Evolutionary conservation across 2,797 vertebrate species (phyloP).

Genomic region (Typhlichthys eigenmanni): DNA sequence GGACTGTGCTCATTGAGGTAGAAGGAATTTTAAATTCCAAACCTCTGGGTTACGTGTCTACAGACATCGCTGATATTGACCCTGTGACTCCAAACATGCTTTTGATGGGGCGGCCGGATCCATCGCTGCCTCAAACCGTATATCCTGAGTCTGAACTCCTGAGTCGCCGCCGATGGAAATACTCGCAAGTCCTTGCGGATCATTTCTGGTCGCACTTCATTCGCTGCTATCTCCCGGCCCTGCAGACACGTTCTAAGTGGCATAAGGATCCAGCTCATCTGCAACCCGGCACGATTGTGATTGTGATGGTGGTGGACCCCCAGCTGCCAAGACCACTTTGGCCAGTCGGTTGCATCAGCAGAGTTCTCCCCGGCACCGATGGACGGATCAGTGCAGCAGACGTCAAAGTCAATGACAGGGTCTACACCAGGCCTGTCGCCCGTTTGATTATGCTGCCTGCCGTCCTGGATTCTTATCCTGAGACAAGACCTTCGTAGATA

Average conservation of each 20-base stretch:
- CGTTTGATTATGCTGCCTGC: background rate
- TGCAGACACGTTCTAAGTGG: too few relatives aligned
- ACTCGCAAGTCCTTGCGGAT: slow-evolving; percentile 1
- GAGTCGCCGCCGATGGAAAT: background rate
- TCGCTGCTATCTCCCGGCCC: too few relatives aligned
- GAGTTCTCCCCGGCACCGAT: background rate
- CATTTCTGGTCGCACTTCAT: too few relatives aligned
- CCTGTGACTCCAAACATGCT: slow-evolving; percentile 8
- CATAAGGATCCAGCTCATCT: too few relatives aligned
- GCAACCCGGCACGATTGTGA: too few relatives aligned
- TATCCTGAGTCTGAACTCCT: background rate
- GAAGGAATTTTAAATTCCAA: slow-evolving; percentile 12
- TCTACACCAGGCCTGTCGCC: slow-evolving; percentile 2
- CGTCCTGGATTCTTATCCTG: background rate
- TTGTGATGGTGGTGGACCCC: too few relatives aligned
- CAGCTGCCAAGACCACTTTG: background rate
- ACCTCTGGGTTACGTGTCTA: slow-evolving; percentile 17
- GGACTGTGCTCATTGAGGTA: slow-evolving; percentile 1
- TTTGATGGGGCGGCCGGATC: slow-evolving; percentile 9
- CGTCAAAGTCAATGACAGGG: background rate
- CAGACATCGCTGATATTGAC: background rate
- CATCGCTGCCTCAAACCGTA: background rate
- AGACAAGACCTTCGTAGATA: background rate
- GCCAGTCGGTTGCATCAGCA: background rate
- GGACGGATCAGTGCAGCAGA: slow-evolving; percentile 2